Conservation (phyloP, 2,888 invertebrate species). For the Parnassius mnemosyne region DNA sequence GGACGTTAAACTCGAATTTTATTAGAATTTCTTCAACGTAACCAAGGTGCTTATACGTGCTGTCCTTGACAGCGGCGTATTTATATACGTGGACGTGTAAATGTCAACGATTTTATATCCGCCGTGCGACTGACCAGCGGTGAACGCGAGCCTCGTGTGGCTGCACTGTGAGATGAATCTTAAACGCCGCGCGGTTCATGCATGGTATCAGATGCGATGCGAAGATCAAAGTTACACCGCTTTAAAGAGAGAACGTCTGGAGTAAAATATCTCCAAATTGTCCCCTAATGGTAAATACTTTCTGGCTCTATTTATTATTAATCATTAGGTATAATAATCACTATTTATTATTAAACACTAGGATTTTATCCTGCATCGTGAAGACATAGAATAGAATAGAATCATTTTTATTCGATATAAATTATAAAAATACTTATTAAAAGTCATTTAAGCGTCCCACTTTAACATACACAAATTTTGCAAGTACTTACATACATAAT, state of each 20-base stretch:
- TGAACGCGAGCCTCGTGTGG: neutral
- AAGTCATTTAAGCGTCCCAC: too few relatives aligned
- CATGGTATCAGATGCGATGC: neutral
- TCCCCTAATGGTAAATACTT: too few relatives aligned
- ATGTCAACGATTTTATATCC: constrained; percentile 29
- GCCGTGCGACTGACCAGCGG: constrained; percentile 1
- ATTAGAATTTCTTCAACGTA: constrained; percentile 19
- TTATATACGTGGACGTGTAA: constrained; percentile 28
- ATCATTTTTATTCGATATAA: too few relatives aligned
- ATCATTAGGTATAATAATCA: too few relatives aligned
- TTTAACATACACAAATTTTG: too few relatives aligned
- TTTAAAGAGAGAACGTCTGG: neutral
- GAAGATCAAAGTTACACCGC: constrained; percentile 1
- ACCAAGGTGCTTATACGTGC: constrained; percentile 23
- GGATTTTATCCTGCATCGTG: too few relatives aligned
- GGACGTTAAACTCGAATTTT: constrained; percentile 15
- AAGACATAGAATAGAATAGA: too few relatives aligned
- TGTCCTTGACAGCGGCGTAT: constrained; percentile 23
- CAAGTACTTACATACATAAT: too few relatives aligned
- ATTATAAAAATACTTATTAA: too few relatives aligned
- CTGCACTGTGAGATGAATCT: constrained; percentile 12
- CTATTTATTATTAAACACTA: too few relatives aligned
- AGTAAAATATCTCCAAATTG: too few relatives aligned
- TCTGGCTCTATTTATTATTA: too few relatives aligned
- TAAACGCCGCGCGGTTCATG: constrained; percentile 6